These are phyloP conservation scores for Upupa epops DNA, from an alignment of 2,113 vertebrate species.

Conservation along the genomic window DNA sequence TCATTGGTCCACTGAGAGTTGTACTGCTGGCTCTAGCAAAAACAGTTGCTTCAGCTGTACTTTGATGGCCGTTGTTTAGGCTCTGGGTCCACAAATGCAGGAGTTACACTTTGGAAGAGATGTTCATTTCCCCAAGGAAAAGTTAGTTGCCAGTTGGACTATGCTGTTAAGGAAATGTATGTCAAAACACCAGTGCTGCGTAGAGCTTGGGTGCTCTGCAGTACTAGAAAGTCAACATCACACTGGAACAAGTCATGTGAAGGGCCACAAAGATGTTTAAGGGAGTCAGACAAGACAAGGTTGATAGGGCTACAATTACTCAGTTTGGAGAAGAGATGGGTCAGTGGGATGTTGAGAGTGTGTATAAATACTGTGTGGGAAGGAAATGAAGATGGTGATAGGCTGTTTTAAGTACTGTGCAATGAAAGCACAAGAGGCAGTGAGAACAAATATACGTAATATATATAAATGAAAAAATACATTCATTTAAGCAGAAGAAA, in stretches of 20 bases:
- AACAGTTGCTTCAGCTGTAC: neutral
- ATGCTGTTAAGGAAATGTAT: accelerated
- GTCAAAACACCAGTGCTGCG: neutral
- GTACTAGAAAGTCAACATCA: accelerated
- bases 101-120: neutral
- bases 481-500: neutral
- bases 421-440: neutral
- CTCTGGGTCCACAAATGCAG: neutral
- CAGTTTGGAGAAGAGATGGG: neutral
- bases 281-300: neutral
- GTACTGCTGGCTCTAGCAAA: neutral
- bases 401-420: neutral
- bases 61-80: accelerated
- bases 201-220: neutral
- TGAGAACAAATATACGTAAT: neutral
- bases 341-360: neutral
- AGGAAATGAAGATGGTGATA: neutral
- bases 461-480: no score
- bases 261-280: neutral
- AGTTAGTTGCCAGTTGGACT: accelerated
- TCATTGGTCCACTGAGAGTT: neutral
- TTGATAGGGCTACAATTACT: neutral
- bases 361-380: accelerated
- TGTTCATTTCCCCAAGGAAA: neutral
- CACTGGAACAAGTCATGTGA: neutral